phyloP scores from a whole-genome alignment of 2,888 invertebrate species.

The Pollenia griseotomentosa region DNA sequence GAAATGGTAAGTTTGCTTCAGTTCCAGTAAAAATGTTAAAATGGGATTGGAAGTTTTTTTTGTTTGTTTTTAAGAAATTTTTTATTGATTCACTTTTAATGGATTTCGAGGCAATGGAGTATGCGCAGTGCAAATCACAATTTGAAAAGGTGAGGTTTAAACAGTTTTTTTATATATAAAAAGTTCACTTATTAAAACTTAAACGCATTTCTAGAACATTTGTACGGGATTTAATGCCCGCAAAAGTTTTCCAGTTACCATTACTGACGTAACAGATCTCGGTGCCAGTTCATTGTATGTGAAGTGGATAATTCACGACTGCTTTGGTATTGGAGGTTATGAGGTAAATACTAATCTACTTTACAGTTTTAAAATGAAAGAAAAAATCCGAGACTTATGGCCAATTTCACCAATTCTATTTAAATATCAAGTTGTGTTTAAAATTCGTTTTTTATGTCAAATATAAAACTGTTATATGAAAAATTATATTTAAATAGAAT shows the following conservation, averaged over 20 bases:
- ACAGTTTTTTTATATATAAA: neutral
- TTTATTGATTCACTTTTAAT: slow-evolving; percentile 81
- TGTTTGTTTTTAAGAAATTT: slow-evolving; percentile 76
- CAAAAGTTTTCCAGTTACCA: slow-evolving; percentile 80
- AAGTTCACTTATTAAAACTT: neutral
- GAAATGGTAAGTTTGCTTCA: slow-evolving; percentile 69
- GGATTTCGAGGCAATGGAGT: slow-evolving; percentile 80
- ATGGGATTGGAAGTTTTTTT: neutral
- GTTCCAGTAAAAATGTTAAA: neutral
- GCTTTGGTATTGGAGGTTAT: slow-evolving; percentile 80
- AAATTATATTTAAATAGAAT: no score
- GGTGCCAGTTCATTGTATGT: slow-evolving; percentile 80
- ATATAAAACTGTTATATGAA: neutral
- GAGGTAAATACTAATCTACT: slow-evolving; percentile 77
- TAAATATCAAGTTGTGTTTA: no score
- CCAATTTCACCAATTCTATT: no score
- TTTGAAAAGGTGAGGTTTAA: slow-evolving; percentile 73
- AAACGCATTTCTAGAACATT: slow-evolving; percentile 48
- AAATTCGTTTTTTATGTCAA: no score
- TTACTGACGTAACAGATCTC: slow-evolving; percentile 78
- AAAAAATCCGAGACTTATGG: no score
- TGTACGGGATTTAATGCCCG: slow-evolving; percentile 63
- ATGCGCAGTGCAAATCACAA: slow-evolving; percentile 76
- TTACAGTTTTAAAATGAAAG: neutral
- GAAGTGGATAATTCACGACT: slow-evolving; percentile 80